phyloP scores from a whole-genome alignment of 2,797 vertebrate genomes.

The Phrynocephalus guinanensis region DNA sequence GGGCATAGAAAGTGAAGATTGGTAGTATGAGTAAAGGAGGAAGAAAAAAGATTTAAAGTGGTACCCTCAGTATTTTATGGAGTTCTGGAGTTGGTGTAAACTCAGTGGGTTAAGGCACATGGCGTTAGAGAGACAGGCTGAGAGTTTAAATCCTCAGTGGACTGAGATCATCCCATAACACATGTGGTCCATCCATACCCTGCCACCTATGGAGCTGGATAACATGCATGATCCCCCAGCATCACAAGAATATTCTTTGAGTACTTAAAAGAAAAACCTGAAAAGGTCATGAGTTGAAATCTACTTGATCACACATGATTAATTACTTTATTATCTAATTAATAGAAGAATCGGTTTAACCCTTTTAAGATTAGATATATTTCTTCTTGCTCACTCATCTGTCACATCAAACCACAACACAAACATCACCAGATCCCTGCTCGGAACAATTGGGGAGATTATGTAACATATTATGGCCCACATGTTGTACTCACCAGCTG shows the following conservation, averaged over 20 bases:
- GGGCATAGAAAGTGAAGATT: background rate
- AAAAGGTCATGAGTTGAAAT: no score
- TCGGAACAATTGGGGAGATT: slow-evolving; percentile 11
- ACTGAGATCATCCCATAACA: no score
- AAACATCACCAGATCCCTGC: background rate
- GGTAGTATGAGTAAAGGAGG: background rate
- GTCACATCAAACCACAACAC: background rate
- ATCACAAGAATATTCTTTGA: no score
- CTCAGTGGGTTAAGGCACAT: no score
- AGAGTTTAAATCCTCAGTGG: no score
- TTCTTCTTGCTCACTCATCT: background rate
- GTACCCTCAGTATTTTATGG: background rate
- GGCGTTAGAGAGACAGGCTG: no score
- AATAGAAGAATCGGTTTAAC: background rate
- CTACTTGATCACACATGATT: no score
- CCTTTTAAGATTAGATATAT: background rate
- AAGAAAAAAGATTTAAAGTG: background rate
- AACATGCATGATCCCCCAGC: no score
- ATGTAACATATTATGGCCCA: background rate
- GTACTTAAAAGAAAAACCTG: no score
- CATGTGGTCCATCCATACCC: no score
- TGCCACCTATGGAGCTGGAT: no score
- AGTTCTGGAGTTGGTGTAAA: background rate
- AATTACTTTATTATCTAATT: no score
- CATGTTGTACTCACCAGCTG: background rate